phyloP scores from a whole-genome alignment of 2,113 vertebrate genomes.

The Labeo rohita region DNA sequence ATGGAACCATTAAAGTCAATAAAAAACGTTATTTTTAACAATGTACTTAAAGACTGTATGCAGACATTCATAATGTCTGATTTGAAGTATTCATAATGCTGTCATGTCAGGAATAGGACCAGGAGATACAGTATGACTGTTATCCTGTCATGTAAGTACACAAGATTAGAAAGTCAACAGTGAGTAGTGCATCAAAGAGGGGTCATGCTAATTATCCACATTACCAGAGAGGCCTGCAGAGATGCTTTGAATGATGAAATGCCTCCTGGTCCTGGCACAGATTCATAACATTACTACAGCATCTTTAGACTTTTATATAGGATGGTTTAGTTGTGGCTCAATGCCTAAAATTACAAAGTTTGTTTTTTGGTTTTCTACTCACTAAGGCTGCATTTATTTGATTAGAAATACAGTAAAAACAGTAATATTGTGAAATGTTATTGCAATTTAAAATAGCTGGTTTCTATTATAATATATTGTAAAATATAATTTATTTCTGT shows the following conservation, averaged over 20 bases:
- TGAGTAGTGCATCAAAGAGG: constrained; percentile 35
- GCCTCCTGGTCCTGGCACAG: not conserved
- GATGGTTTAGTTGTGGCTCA: not conserved
- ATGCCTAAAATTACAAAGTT: too few relatives aligned
- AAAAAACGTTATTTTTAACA: not conserved
- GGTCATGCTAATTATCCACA: constrained; percentile 40
- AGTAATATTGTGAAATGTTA: not conserved
- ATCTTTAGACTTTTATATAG: not conserved
- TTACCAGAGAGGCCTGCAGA: constrained; percentile 29
- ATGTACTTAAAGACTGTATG: not conserved
- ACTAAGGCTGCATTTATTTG: not conserved
- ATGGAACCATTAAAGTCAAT: not conserved
- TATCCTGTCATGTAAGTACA: constrained; percentile 37
- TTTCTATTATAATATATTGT: not conserved
- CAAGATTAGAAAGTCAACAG: constrained; percentile 33
- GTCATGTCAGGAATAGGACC: not conserved
- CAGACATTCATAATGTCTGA: not conserved
- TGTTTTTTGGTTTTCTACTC: not conserved
- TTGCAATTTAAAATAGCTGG: not conserved
- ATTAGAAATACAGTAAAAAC: not conserved
- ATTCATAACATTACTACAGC: not conserved
- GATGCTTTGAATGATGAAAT: constrained; percentile 2
- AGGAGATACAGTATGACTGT: not conserved
- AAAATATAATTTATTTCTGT: not conserved
- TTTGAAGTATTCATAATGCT: not conserved